Base-by-base conservation (phyloP, 1,140 invertebrate genomes). In the Apis dorsata region DNA sequence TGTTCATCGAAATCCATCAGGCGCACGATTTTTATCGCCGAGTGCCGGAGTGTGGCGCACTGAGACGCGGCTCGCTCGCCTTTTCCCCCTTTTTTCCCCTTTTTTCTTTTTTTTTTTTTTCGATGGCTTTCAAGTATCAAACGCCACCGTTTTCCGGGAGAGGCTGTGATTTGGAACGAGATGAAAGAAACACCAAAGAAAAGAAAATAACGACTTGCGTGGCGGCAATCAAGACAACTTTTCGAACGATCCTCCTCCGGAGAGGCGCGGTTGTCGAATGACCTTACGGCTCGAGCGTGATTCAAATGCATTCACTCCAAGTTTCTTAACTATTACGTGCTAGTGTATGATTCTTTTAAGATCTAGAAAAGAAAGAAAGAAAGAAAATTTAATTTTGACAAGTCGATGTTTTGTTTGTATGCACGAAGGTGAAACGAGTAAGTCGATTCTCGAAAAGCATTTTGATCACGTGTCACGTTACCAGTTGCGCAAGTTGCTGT, bases 401-500 rank as follows among this genome's bases (percentile, higher is more conserved):
- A 34, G 13, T 2, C 59, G 21, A 60, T 15, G n/a, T 8, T 8
- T 3, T 17, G 15, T 59, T 66, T 5, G 10, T 44, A 63, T 24
- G 13, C 28, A 9, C 24, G 63, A 65, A 65, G 28, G 19, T 49
- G n/a, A 34, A 49, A 59, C 55, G 60, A 34, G 24, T 84, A 87
- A 84, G 49, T 60, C 73, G 77, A 87, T 65, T 57, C 81, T 81
- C 49, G 77, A 84, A 76, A 79, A 79, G 59, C 57, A 62, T 62
- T 82, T 63, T 53, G 73, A 81, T 77, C 86, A 81, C 84, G 74
- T 24, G 24, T 87, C 85, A 69, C 77, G 85, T 87, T 87, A 84
- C 85, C 81, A 21, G 69, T 86, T 87, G 65, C 73, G 85, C 79
- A 77, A 85, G 72, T 62, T 12, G 62, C 60, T 68, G 71, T 65